These are phyloP conservation scores for Gastrophryne carolinensis DNA, from an alignment of 2,797 vertebrate species.

Conservation along the genomic window DNA sequence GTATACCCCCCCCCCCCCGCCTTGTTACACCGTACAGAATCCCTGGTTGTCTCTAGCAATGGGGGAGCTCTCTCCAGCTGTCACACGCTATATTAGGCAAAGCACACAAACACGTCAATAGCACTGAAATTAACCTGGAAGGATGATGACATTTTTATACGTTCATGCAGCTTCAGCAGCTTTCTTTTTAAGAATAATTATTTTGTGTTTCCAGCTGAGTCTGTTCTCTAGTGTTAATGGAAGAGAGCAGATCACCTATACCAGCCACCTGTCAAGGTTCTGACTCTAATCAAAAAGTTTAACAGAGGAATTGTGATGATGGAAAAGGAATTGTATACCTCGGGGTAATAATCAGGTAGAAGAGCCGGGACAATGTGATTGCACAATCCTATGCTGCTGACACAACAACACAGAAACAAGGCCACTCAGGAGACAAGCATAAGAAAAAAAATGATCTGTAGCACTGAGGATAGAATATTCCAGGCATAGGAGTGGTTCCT, in stretches of 20 bases:
- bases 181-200: slow-evolving; percentile 39
- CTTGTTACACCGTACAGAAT: not conserved
- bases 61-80: slow-evolving; percentile 15
- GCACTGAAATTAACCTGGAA: slow-evolving; percentile 35
- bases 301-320: not conserved
- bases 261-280: slow-evolving; percentile 28
- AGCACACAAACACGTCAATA: not conserved
- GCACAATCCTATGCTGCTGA: not conserved
- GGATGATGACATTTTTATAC: slow-evolving; percentile 42
- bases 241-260: not conserved
- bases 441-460: not conserved
- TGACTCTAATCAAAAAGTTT: not conserved
- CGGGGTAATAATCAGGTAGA: not conserved
- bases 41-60: not conserved
- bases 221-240: slow-evolving; percentile 17
- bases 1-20: no score
- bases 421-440: not conserved
- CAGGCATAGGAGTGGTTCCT: not conserved
- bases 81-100: slow-evolving; percentile 14
- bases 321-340: not conserved
- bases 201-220: slow-evolving; percentile 37
- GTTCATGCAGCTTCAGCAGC: slow-evolving; percentile 23
- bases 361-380: not conserved
- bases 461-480: not conserved
- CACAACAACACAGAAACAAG: not conserved